Conservation (phyloP, 2,888 invertebrate genomes). For the Clunio marinus region DNA sequence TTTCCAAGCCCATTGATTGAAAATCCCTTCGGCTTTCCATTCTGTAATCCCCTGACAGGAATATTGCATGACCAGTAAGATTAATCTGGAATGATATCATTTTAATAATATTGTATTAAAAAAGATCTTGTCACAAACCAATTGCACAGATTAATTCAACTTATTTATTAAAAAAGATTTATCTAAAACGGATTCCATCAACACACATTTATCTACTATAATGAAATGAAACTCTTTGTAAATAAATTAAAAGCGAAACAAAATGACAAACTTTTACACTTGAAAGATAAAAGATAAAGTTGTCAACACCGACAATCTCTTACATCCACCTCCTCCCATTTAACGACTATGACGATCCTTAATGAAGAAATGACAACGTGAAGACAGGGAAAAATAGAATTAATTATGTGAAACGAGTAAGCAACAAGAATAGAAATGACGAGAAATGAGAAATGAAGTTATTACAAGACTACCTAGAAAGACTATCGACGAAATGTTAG, state of each 20-base stretch:
- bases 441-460: no score
- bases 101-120: constrained; percentile 17
- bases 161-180: no score
- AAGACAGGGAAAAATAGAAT: background rate
- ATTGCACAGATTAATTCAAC: no score
- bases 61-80: constrained; percentile 15
- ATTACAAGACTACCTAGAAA: no score
- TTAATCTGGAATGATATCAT: constrained; percentile 17
- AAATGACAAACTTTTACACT: constrained; percentile 1
- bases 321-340: background rate
- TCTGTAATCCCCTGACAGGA: background rate
- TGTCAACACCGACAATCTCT: background rate
- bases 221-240: no score
- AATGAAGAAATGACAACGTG: no score
- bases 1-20: background rate
- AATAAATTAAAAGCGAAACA: no score
- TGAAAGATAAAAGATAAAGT: background rate
- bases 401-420: background rate
- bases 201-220: no score
- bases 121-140: background rate
- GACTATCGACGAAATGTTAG: no score
- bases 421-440: background rate
- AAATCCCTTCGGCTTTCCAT: background rate
- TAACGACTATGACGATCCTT: background rate
- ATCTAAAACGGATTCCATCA: no score